Evolutionary conservation across 2,113 vertebrate species (phyloP), one percentile per base, ranked within the genome.

Genomic region (Lagopus leucura): DNA sequence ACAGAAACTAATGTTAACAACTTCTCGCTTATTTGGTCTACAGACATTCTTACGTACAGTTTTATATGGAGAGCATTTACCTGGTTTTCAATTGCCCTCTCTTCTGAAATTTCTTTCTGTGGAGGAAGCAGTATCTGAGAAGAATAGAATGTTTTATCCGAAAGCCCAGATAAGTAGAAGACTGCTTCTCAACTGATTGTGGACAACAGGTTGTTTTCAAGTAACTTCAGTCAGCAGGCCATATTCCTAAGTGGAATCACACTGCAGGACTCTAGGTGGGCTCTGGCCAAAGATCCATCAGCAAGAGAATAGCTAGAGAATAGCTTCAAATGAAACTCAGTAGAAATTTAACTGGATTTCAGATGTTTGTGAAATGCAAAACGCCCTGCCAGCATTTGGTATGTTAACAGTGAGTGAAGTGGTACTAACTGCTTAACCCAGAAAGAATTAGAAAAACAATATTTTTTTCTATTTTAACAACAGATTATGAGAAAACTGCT

Each of bases 391-490:
- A 72, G 78, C 58, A 61, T 87, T 65, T 85, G 66, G n/a, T 24
- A 5, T 0, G 2, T 30, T 83, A n/a, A 65, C 0, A 8, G 50
- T 17, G 18, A 88, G 28, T 0, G 15, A 77, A 77, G 52, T 16
- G 8, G 54, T 50, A 32, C 30, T 82, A 88, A 55, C 24, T 45
- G 17, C 25, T 80, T 91, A 83, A 74, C 50, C 10, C 86, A 61
- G n/a, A 66, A 76, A 84, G 42, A 77, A 64, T 5, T 52, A 15
- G 67, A 92, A 91, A 28, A 36, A 12, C 8, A 1, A 0, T 24
- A 25, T 38, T 58, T 77, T 55, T 67, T 36, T 50, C 43, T 82
- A 6, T 73, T 85, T 89, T 57, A 86, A 27, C 7, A 48, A 14
- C 25, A 20, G 10, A 58, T 80, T 54, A 66, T 7, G 16, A 89